These are phyloP conservation scores for Meiosimyza decipiens DNA, from an alignment of 2,888 invertebrate genomes.

Conservation along the genomic window DNA sequence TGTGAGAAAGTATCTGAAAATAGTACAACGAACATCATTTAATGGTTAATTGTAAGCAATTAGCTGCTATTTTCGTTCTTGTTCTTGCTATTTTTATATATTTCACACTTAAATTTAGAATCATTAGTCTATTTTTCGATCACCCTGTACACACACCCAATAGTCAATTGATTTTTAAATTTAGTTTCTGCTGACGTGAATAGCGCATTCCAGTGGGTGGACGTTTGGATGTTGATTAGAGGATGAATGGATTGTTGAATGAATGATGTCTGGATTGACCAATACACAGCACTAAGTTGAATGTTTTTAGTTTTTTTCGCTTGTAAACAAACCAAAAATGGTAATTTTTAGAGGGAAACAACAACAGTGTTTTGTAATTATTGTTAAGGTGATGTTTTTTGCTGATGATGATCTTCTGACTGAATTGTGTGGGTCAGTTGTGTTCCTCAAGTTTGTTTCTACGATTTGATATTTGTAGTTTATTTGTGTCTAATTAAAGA, in stretches of 20 bases:
- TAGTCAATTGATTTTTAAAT: too few species aligned
- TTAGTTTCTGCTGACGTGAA: conserved; percentile 7
- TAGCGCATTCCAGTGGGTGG: conserved; percentile 11
- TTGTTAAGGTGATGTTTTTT: not conserved
- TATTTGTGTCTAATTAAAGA: too few species aligned
- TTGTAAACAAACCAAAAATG: conserved; percentile 13
- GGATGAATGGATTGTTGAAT: not conserved
- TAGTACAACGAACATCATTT: too few species aligned
- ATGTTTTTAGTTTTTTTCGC: not conserved
- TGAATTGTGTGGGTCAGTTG: conserved; percentile 4
- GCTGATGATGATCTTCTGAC: not conserved
- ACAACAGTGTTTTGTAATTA: not conserved
- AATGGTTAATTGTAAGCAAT: conserved; percentile 14
- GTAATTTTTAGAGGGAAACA: not conserved
- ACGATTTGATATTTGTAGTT: not conserved
- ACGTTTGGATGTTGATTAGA: not conserved
- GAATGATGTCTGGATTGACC: too few species aligned
- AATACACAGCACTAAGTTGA: not conserved
- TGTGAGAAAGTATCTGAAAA: too few species aligned
- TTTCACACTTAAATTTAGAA: not conserved
- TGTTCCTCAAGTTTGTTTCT: not conserved
- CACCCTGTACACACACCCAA: too few species aligned
- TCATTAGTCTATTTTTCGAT: too few species aligned
- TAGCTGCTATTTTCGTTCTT: conserved; percentile 7
- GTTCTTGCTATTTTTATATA: conserved; percentile 7